Conservation (phyloP, 2,797 vertebrate species). For the Pyrocephalus nanus region DNA sequence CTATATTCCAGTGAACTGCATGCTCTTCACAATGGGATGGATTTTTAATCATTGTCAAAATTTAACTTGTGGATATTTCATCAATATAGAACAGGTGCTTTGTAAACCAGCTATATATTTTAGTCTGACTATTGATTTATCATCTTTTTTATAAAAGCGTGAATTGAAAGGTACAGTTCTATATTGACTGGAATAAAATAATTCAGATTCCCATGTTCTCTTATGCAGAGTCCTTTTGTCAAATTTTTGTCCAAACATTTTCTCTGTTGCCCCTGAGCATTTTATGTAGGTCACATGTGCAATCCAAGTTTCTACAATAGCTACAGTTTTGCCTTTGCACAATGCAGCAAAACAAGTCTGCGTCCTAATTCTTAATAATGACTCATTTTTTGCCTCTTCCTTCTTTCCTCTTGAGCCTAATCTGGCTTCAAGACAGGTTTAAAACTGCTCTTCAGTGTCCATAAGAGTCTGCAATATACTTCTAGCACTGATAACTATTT, state of each 20-base stretch:
- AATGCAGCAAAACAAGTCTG: not conserved
- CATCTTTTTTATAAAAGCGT: not conserved
- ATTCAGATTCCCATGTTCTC: not conserved
- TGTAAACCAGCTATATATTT: conserved; percentile 37
- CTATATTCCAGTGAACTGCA: conserved; percentile 72
- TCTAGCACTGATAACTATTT: not conserved
- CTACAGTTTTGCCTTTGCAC: not conserved
- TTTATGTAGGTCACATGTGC: not conserved
- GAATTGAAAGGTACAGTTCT: not conserved
- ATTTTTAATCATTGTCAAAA: conserved; percentile 28
- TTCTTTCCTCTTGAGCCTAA: not conserved
- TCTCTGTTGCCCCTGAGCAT: not conserved
- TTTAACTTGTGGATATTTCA: not conserved
- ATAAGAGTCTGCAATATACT: not conserved
- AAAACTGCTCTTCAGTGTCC: not conserved
- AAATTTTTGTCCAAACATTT: not conserved
- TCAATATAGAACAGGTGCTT: not conserved
- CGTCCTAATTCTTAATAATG: not conserved
- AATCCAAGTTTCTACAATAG: not conserved
- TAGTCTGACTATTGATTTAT: not conserved
- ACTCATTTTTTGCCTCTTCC: not conserved
- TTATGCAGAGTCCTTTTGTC: not conserved
- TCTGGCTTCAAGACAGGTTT: not conserved
- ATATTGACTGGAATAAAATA: conserved; percentile 44
- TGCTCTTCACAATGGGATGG: not conserved